Percentiles rank a stretch among this genome's conserved stretches.
Evolutionary conservation across 2,113 vertebrate species (phyloP).

Genomic region (Eublepharis macularius): DNA sequence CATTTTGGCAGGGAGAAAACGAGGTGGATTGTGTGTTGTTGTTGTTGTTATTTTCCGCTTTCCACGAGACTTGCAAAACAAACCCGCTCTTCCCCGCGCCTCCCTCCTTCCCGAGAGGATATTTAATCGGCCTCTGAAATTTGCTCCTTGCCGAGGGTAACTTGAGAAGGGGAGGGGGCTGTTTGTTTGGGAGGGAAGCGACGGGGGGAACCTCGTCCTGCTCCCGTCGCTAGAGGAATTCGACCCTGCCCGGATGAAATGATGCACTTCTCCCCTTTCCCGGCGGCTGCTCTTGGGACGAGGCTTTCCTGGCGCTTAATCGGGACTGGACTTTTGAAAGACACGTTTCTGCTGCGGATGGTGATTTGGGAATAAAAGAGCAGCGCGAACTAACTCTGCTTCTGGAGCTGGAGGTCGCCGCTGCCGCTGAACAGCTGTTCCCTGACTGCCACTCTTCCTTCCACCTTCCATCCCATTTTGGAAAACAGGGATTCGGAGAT

Average conservation of each 20-base stretch:
- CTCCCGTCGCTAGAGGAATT: conserved; percentile 36
- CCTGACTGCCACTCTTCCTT: conserved; percentile 27
- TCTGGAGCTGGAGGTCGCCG: conserved; percentile 66
- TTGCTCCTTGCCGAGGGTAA: conserved; percentile 53
- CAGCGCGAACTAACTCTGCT: conserved; percentile 69
- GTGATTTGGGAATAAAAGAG: conserved; percentile 67
- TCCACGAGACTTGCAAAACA: conserved; percentile 57
- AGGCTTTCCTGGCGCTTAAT: conserved; percentile 49
- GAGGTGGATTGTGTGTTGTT: conserved; percentile 36
- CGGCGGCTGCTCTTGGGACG: conserved; percentile 37
- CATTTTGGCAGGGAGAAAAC: conserved; percentile 4
- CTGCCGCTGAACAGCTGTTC: conserved; percentile 69
- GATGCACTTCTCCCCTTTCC: conserved; percentile 60
- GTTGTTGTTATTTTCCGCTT: conserved; percentile 21
- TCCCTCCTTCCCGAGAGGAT: conserved; percentile 65
- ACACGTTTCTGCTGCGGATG: conserved; percentile 50
- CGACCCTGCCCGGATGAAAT: conserved; percentile 30
- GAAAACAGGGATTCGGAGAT: conserved; percentile 30
- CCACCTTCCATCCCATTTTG: conserved; percentile 39
- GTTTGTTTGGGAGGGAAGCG: conserved; percentile 22
- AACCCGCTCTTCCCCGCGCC: conserved; percentile 45
- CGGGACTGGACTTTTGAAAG: conserved; percentile 57
- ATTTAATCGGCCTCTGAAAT: conserved; percentile 75
- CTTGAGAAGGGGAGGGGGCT: conserved; percentile 49
- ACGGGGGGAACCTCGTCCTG: conserved; percentile 20